These are phyloP conservation scores for Oreochromis spilurus DNA, from an alignment of 2,113 vertebrate species.

Conservation along the genomic window DNA sequence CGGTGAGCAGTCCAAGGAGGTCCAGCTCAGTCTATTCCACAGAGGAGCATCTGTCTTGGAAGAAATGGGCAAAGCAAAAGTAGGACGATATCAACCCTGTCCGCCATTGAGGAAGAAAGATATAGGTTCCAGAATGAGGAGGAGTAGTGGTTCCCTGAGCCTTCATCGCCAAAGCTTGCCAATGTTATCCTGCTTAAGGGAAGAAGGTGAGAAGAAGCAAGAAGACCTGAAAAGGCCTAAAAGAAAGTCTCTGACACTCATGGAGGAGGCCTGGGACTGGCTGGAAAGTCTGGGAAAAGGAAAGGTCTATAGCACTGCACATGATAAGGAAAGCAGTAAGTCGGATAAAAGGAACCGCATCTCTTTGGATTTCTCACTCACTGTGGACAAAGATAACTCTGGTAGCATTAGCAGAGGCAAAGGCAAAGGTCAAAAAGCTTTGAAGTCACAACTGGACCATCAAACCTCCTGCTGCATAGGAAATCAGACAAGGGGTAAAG, in stretches of 20 bases:
- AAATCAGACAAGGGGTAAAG: slow-evolving; percentile 22
- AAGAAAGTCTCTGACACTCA: slow-evolving; percentile 73
- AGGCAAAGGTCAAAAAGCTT: slow-evolving; percentile 28
- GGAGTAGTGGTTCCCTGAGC: slow-evolving; percentile 25
- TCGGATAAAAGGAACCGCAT: slow-evolving; percentile 33
- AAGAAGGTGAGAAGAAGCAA: slow-evolving; percentile 23
- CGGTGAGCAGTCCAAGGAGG: slow-evolving; percentile 70
- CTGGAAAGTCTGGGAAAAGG: slow-evolving; percentile 70
- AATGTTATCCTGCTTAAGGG: slow-evolving; percentile 30
- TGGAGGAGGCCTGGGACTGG: slow-evolving; percentile 78
- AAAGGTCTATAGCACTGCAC: slow-evolving; percentile 54
- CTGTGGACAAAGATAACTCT: neutral
- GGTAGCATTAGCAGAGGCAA: neutral
- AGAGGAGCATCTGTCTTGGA: slow-evolving; percentile 47
- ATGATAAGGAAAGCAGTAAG: slow-evolving; percentile 49
- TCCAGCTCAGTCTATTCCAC: slow-evolving; percentile 70
- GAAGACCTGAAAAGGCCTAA: slow-evolving; percentile 65
- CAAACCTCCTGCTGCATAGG: slow-evolving; percentile 63
- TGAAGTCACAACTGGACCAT: slow-evolving; percentile 37
- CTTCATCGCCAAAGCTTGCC: slow-evolving; percentile 74
- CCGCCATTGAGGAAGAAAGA: slow-evolving; percentile 59
- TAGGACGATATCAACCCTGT: slow-evolving; percentile 45
- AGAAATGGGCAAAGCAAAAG: slow-evolving; percentile 2
- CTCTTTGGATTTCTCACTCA: slow-evolving; percentile 23
- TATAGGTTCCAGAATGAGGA: neutral